Evolutionary conservation across 2,797 vertebrate genomes (phyloP), one percentile per base, ranked within the genome.

Genomic region (Sebastes minor): DNA sequence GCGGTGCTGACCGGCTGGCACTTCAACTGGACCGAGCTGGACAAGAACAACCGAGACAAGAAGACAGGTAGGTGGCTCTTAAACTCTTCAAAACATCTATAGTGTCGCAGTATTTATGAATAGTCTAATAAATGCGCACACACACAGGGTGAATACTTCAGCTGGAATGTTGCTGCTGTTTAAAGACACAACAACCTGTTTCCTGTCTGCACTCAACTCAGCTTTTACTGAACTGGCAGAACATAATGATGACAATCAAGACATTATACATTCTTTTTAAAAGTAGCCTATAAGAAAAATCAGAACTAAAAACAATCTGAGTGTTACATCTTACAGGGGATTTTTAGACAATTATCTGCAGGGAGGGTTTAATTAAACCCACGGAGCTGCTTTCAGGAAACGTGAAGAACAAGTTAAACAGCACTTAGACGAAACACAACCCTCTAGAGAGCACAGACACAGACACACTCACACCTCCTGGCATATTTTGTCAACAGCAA

Each of bases 21-120:
- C 35, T 95, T 96, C 85, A 95, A 91, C 32, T 96, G 96, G 96
- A 96, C 94, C 68, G 93, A 95, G 52, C 72, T 95, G 12, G 95
- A 96, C 53, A 95, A 95, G 90, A 95, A 91, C 85, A 95, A 94
- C 52, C 85, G 86, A 1, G 92, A 95, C 14, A 95, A 93, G 87
- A 93, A 91, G 76, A 92, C 93, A 64, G 84, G 96, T 96, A 89
- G 85, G 93, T 75, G 16, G 0, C 42, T 66, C 8, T 63, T 13
- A 38, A 18, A 6, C 5, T 56, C 8, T 55, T 8, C 14, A 22
- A 55, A 20, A 56, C 56, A 33, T 42, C 25, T 22, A 6, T 16
- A 30, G 49, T 7, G 13, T 20, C 7, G 12, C 2, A 9, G 6
- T 27, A 42, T 16, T 10, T 68, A 9, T 68, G 0, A 23, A 33